A percentile compares a stretch with the other conserved stretches of the same genome.
Evolutionary conservation across 64 coral and sea anemone genomes (phyloP).

Genomic region (Montipora sp.): DNA sequence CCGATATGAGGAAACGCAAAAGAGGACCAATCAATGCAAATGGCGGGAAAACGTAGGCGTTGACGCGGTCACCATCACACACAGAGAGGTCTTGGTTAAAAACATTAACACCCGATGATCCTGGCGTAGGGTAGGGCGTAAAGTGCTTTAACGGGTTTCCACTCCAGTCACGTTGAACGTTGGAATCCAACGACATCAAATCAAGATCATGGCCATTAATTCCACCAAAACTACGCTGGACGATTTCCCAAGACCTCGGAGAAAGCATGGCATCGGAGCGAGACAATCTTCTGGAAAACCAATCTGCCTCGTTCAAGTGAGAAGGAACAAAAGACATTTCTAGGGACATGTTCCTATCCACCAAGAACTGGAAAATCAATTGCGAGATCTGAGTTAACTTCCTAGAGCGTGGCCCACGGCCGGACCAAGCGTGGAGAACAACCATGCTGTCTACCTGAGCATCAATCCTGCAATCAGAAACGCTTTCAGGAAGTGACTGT

Average conservation of each 20-base stretch:
- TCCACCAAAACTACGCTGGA: conserved; percentile 40
- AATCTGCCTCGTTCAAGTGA: conserved; percentile 14
- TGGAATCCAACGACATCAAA: conserved; percentile 63
- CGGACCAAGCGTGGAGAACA: neutral
- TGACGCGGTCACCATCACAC: neutral
- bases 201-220: conserved; percentile 29
- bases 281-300: conserved; percentile 18
- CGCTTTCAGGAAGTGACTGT: neutral
- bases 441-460: conserved; percentile 10
- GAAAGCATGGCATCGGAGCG: conserved; percentile 23
- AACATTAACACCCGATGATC: conserved; percentile 40
- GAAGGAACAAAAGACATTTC: conserved; percentile 28
- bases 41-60: conserved; percentile 55
- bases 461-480: conserved; percentile 4
- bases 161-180: neutral
- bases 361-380: neutral
- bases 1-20: neutral
- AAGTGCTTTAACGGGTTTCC: conserved; percentile 57
- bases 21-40: conserved; percentile 15
- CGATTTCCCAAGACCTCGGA: conserved; percentile 4
- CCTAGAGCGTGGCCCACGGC: conserved; percentile 1
- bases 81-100: conserved; percentile 30
- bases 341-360: neutral
- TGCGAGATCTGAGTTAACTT: neutral
- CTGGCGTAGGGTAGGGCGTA: conserved; percentile 35